Conservation (phyloP, 2,113 vertebrate genomes). For the Zingel zingel region DNA sequence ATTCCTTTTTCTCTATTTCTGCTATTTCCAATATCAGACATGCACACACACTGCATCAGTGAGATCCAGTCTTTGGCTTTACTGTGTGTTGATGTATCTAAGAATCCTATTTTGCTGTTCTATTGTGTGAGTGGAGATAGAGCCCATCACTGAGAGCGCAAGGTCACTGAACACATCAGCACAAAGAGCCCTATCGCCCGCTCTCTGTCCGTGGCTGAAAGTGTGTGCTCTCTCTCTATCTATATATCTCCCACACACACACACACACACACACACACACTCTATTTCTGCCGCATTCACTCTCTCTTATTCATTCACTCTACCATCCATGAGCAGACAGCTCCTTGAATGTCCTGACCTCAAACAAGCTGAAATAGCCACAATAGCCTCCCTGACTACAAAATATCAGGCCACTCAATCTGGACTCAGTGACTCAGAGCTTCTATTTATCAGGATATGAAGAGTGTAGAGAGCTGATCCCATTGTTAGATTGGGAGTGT, state of each 20-base stretch:
- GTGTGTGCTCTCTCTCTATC: slow-evolving; percentile 54
- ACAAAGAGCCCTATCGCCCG: slow-evolving; percentile 73
- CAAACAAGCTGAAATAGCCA: slow-evolving; percentile 68
- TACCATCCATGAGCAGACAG: slow-evolving; percentile 65
- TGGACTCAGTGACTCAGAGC: slow-evolving; percentile 57
- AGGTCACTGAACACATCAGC: slow-evolving; percentile 78
- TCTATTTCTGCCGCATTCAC: slow-evolving; percentile 52
- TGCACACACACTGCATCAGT: slow-evolving; percentile 56
- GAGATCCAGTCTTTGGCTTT: slow-evolving; percentile 64
- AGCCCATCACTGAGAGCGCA: slow-evolving; percentile 76
- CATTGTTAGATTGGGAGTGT: slow-evolving; percentile 43
- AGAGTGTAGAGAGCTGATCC: slow-evolving; percentile 49
- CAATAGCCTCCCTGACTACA: slow-evolving; percentile 67
- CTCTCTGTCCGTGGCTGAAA: slow-evolving; percentile 58
- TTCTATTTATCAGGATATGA: slow-evolving; percentile 51
- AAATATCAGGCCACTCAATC: slow-evolving; percentile 69
- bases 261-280: slow-evolving; percentile 1
- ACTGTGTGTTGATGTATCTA: slow-evolving; percentile 75
- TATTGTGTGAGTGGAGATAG: slow-evolving; percentile 76
- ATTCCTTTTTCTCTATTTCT: slow-evolving; percentile 67
- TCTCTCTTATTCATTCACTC: slow-evolving; percentile 70
- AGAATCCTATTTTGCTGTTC: slow-evolving; percentile 77
- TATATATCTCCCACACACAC: slow-evolving; percentile 34
- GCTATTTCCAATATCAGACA: slow-evolving; percentile 48
- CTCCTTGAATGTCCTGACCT: slow-evolving; percentile 73